Percentiles rank a stretch among this genome's conserved stretches.
These are phyloP conservation scores for Cantharis lateralis DNA, from an alignment of 2,888 invertebrate genomes.

Conservation along the genomic window DNA sequence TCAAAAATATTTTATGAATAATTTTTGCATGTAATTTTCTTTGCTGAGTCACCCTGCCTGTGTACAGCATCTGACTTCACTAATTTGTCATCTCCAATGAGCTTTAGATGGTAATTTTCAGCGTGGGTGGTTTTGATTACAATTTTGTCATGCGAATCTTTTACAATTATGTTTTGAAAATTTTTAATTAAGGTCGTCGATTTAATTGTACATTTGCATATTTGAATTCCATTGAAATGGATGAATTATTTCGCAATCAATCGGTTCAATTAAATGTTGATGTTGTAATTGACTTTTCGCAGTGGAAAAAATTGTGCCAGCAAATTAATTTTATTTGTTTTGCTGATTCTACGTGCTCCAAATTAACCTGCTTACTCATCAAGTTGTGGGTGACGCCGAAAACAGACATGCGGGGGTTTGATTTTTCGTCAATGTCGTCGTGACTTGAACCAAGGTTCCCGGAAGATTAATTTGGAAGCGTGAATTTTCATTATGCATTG, in stretches of 20 bases:
- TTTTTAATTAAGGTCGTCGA: constrained; percentile 2
- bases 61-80: not conserved
- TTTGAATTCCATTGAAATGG: not conserved
- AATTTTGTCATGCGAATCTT: not conserved
- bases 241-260: not conserved
- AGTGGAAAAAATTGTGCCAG: not conserved
- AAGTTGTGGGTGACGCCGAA: not conserved
- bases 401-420: not conserved
- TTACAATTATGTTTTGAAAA: not conserved
- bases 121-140: not conserved
- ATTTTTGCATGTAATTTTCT: not conserved
- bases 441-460: not conserved
- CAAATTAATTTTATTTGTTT: not conserved
- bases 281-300: not conserved
- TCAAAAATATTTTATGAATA: not conserved
- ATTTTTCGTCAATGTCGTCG: not conserved
- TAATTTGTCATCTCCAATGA: not conserved
- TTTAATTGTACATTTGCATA: not conserved
- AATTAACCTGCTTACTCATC: not conserved
- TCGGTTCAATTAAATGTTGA: not conserved
- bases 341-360: not conserved
- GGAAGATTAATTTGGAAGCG: not conserved
- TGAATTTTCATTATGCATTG: not conserved
- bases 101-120: not conserved
- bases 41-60: not conserved